These are phyloP conservation scores for Atlantisia rogersi DNA, from an alignment of 2,113 vertebrate genomes.

Conservation along the genomic window DNA sequence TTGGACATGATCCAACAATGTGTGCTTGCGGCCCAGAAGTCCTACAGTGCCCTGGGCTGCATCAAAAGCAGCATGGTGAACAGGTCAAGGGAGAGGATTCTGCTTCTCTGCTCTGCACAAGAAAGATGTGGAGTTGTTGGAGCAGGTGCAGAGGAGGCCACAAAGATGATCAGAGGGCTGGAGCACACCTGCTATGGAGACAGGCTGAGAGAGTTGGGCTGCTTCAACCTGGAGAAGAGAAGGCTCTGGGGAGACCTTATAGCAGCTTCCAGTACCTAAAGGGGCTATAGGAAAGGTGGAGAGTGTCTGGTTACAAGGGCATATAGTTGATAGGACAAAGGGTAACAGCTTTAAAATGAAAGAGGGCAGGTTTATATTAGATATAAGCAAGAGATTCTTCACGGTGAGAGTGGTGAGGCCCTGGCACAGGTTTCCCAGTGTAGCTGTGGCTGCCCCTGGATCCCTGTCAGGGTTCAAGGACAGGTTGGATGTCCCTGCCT, in stretches of 20 bases:
- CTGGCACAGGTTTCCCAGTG: too few species aligned
- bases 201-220: background rate
- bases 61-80: background rate
- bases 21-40: background rate
- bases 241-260: background rate
- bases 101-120: background rate
- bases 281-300: background rate
- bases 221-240: background rate
- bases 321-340: background rate
- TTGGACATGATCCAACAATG: background rate
- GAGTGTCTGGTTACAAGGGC: background rate
- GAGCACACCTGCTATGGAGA: fast-evolving
- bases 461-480: too few species aligned
- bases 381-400: background rate
- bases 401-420: too few species aligned
- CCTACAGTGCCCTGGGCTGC: background rate
- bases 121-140: background rate
- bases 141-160: background rate
- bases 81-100: background rate
- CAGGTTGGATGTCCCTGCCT: too few species aligned
- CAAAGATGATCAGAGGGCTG: background rate
- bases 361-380: background rate
- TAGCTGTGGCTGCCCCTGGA: too few species aligned
- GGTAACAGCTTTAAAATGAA: background rate
- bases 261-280: background rate